Base-by-base conservation (phyloP, 2,113 vertebrate genomes). In the Mesitornis unicolor region DNA sequence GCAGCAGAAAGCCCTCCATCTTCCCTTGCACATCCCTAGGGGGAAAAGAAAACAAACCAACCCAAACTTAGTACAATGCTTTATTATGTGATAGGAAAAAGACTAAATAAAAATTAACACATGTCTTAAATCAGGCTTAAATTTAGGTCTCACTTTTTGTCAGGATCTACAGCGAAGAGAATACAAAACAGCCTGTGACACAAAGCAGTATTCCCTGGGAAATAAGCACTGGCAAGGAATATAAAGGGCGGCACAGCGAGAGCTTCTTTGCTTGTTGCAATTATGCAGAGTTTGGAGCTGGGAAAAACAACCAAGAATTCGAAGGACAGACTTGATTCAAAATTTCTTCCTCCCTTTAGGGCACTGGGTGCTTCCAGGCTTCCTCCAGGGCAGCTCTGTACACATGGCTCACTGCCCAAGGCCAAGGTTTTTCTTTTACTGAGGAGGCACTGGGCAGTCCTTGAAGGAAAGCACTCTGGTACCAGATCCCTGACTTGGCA, bases 21-120 rank as follows among this genome's bases (percentile, higher is more conserved):
- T 42, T 94, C 87, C 36, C 82, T 95, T 95, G 77, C 84, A 77
- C 90, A 97, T 61, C 90, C 81, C 98, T 99, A 91, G 36, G 2
- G 4, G 31, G 6, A 1, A 3, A 36, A 6, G 10, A 16, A 6
- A 5, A 36, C 51, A 75, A 90, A 92, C 91, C 57, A 79, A 51
- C 25, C 54, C 29, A 2, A 89, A 51, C 69, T 96, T 67, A 96
- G 50, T 83, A 70, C 43, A 82, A 47, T 75, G 57, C 43, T 95
- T 93, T 68, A 65, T 45, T 87, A 54, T 81, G 60, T 63, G 56
- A 82, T 11, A 43, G 35, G 40, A 91, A 12, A 86, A 54, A 42
- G 61, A 88, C n/a, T n/a, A 84, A 9, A 84, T 19, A 11, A 16
- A 63, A 43, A 68, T 11, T 43, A 73, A 65, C 0, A 3, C 43